Evolutionary conservation across 2,113 vertebrate genomes (phyloP).

Genomic region (Chroicocephalus ridibundus): DNA sequence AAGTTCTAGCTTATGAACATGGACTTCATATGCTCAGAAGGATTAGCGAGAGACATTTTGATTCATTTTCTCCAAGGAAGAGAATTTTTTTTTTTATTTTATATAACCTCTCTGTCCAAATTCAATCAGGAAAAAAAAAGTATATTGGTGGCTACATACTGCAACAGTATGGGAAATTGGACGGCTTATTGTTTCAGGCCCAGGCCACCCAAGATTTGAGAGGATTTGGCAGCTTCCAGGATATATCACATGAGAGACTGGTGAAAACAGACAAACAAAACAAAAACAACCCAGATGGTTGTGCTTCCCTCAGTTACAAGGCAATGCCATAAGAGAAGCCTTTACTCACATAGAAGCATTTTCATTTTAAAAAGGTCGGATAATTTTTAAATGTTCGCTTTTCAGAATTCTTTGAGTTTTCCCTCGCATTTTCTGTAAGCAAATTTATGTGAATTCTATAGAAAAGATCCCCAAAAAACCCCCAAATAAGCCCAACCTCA

Average conservation of each 20-base stretch:
- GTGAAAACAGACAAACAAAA: constrained; percentile 13
- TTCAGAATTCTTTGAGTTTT: not conserved
- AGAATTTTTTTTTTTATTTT: not conserved
- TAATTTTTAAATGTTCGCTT: not conserved
- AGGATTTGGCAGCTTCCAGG: constrained; percentile 18
- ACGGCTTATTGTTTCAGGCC: constrained; percentile 9
- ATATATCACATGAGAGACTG: not conserved
- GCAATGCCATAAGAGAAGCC: not conserved
- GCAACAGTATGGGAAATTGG: constrained; percentile 9
- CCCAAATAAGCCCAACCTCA: not conserved
- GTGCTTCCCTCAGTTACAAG: not conserved
- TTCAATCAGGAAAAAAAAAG: not conserved
- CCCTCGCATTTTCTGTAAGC: not conserved
- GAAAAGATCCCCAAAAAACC: not conserved
- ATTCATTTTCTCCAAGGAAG: not conserved
- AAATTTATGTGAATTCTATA: not conserved
- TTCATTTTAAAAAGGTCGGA: not conserved
- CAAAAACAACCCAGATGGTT: not conserved
- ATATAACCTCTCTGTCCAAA: not conserved
- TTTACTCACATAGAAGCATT: not conserved
- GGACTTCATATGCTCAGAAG: not conserved
- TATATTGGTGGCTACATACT: not conserved
- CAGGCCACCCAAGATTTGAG: constrained; percentile 39
- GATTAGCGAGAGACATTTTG: not conserved
- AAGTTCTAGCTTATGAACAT: not conserved